phyloP scores from a whole-genome alignment of 2,888 invertebrate genomes.

The Ormyrus nitidulus region DNA sequence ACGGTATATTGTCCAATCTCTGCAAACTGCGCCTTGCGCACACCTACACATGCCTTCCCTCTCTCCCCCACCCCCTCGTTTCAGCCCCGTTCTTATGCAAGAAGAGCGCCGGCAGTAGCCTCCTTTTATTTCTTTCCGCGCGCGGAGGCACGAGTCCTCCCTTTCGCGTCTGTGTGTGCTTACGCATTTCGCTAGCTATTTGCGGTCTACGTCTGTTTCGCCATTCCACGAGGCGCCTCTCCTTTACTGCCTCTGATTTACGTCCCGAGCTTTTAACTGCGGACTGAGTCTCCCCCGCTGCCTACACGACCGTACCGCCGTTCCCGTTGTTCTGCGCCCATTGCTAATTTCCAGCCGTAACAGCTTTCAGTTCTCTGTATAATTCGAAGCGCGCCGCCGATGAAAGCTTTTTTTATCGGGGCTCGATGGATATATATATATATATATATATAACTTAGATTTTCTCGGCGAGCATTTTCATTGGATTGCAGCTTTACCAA shows the following conservation, averaged over 20 bases:
- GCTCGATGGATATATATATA: no score
- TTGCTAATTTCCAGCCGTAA: no score
- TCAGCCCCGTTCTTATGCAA: no score
- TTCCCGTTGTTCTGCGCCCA: no score
- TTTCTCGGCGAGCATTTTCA: no score
- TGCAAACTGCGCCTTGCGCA: background rate
- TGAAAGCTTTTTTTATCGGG: no score
- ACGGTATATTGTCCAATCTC: constrained; percentile 39
- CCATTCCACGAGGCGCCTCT: constrained; percentile 57
- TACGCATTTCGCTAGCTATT: constrained; percentile 57
- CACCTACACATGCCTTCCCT: background rate
- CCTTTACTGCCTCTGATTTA: constrained; percentile 64
- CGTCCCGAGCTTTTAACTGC: constrained; percentile 64
- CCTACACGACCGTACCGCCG: no score
- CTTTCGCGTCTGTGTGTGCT: background rate
- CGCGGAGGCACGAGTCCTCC: background rate
- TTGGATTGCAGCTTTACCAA: no score
- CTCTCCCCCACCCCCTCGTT: background rate
- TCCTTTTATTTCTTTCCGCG: constrained; percentile 14
- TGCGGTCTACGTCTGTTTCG: constrained; percentile 66
- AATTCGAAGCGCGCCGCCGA: no score
- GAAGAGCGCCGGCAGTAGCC: background rate
- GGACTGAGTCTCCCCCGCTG: background rate
- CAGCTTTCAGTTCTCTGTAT: no score
- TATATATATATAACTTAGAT: no score